Base-by-base conservation (phyloP, 2,113 vertebrate genomes). In the Silurus glanis region DNA sequence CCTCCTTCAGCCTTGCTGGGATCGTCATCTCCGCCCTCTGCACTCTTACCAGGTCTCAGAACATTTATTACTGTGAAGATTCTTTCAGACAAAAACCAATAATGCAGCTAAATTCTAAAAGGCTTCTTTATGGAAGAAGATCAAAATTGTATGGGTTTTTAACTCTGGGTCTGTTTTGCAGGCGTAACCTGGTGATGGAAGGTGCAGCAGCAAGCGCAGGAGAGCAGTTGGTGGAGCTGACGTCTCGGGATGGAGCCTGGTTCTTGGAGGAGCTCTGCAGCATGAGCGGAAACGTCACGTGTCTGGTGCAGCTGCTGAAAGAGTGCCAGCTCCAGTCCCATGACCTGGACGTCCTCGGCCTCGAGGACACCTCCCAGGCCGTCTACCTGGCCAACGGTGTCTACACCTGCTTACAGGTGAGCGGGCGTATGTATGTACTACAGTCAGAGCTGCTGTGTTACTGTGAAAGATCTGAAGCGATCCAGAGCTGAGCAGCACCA, bases 201-300 rank as follows among this genome's bases (percentile, higher is more conserved):
- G 97, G 96, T 0, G 98, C 97, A 0, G 98, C 98, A 0, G 96
- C 97, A 0, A 97, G 97, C 64, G 98, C 98, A 0, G 97, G 97
- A 45, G 97, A 99, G 85, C 98, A 99, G 59, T 95, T 99, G 83
- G 96, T 99, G 7, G 98, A 99, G 87, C 91, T 99, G 89, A 98
- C 96, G 0, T 99, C 98, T 1, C 94, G 98, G 28, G 98, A 99
- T 45, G 98, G 98, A 74, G 96, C 97, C 21, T 99, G 98, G 98
- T 99, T 99, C 90, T 90, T 99, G 91, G 98, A 99, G 90, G 98
- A 99, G 93, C 96, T 99, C 2, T 98, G 97, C 92, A 97, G 97
- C 87, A 98, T 99, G 97, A 97, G 96, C 0, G 97, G 98, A 7
- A 99, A 99, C 25, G 95, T 98, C 86, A 96, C 96, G 0, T 97